Percentiles rank a stretch among this genome's conserved stretches.
Conservation (phyloP, 37 sponge, comb jelly and placozoan genomes). For the Tethya wilhelma region DNA sequence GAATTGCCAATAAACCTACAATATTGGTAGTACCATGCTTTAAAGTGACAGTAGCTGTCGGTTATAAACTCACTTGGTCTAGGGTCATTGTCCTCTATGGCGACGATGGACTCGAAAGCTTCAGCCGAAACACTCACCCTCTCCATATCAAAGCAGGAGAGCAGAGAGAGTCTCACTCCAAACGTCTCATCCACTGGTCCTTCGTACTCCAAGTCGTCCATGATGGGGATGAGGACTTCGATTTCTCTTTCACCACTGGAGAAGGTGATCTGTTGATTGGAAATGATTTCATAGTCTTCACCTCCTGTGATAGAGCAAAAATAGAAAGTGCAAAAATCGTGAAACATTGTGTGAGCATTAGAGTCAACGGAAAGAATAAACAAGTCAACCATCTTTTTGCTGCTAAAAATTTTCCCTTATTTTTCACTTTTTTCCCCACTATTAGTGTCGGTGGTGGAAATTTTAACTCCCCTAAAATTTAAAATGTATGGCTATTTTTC, state of each 20-base stretch:
- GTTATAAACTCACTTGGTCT: slow-evolving; percentile 13
- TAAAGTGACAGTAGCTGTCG: neutral
- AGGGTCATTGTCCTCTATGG: slow-evolving; percentile 24
- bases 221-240: slow-evolving; percentile 3
- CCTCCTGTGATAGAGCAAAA: neutral
- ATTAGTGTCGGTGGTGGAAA: too few relatives aligned
- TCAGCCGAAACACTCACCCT: neutral
- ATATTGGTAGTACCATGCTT: too few relatives aligned
- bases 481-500: too few relatives aligned
- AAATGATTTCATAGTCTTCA: neutral
- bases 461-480: too few relatives aligned
- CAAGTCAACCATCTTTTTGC: neutral
- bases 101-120: neutral
- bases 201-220: slow-evolving; percentile 13
- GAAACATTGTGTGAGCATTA: neutral
- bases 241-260: too few relatives aligned
- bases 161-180: neutral
- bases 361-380: neutral
- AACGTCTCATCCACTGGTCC: slow-evolving; percentile 6
- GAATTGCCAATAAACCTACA: neutral
- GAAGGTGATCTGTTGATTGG: neutral
- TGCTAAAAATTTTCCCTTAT: too few relatives aligned
- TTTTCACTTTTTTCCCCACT: too few relatives aligned
- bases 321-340: neutral
- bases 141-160: neutral